Evolutionary conservation across 2,797 vertebrate species (phyloP).

Genomic region (Galagoides demidoff): DNA sequence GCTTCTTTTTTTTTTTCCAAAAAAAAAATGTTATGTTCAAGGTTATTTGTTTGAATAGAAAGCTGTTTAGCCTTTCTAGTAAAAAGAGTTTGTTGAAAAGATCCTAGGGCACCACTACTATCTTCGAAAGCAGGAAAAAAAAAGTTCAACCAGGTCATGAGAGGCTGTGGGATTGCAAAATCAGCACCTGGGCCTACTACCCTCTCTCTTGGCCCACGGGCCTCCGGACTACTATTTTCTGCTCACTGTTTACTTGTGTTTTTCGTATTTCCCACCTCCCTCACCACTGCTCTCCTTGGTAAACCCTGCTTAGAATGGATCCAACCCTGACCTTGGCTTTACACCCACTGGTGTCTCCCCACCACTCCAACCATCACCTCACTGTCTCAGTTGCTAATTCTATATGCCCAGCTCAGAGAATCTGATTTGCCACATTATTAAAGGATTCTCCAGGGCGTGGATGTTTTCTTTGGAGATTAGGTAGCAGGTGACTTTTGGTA

Average conservation of each 20-base stretch:
- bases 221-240: neutral
- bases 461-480: neutral
- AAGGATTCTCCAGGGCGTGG: neutral
- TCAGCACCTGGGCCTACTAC: neutral
- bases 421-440: neutral
- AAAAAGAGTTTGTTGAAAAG: neutral
- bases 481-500: neutral
- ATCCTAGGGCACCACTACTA: neutral
- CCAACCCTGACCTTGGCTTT: neutral
- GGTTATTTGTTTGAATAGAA: constrained; percentile 34
- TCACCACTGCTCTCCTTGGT: neutral
- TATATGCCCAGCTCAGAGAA: neutral
- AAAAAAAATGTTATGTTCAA: neutral
- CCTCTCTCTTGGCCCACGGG: neutral
- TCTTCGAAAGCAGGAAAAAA: neutral
- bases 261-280: neutral
- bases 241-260: neutral
- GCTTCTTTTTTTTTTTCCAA: neutral
- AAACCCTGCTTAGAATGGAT: neutral
- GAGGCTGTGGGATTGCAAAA: neutral
- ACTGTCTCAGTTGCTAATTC: neutral
- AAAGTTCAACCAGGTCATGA: neutral
- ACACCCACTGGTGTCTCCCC: neutral
- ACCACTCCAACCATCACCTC: neutral
- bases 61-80: neutral